Base-by-base conservation (phyloP, 64 coral and sea anemone species). In the Montipora cactus region DNA sequence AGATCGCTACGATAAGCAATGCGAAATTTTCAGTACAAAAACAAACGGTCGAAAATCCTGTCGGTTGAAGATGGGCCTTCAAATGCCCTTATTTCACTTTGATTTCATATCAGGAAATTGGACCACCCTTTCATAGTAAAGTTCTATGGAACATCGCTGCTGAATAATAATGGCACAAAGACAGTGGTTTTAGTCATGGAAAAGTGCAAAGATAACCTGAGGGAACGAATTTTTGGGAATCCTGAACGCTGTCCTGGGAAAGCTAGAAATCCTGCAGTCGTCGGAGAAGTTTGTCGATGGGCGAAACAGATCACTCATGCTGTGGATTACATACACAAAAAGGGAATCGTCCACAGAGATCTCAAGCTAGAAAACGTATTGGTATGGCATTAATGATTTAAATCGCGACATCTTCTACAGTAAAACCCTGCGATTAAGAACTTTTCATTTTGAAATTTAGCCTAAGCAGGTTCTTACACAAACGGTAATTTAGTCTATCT, bases 341-440 rank as follows among this genome's bases (percentile, higher is more conserved):
- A 83, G 53, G 49, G 64, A 5, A 52, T 82, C 14, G 47, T 91
- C 75, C 74, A 57, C 11, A 67, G 77, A 37, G 89, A 91, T 61
- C 80, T 91, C 10, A 91, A 81, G 78, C 23, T 91, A 5, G 78
- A 91, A 13, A 91, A 91, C 78, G 53, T 91, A 13, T 91, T 91
- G 78, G 89, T 91, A 91, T 11, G 89, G 37, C 37, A 71, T 69
- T 69, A 69, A 69, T 14, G 67, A 16, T 5, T 13, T 19, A 59
- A 13, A 59, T 59, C 7, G 57, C 57, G 57, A 59, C 57, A 37
- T 37, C 37, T 37, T 37, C 37, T 37, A 37, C 37, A 37, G 0
- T 37, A 37, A 37, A 37, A 37, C 37, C 37, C 37, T 37, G 37
- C 37, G 37, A 37, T 37, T 37, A 37, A 37, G 37, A 37, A 37